Base-by-base conservation (phyloP, 1,140 invertebrate species). In the Brachionus manjavacas region DNA sequence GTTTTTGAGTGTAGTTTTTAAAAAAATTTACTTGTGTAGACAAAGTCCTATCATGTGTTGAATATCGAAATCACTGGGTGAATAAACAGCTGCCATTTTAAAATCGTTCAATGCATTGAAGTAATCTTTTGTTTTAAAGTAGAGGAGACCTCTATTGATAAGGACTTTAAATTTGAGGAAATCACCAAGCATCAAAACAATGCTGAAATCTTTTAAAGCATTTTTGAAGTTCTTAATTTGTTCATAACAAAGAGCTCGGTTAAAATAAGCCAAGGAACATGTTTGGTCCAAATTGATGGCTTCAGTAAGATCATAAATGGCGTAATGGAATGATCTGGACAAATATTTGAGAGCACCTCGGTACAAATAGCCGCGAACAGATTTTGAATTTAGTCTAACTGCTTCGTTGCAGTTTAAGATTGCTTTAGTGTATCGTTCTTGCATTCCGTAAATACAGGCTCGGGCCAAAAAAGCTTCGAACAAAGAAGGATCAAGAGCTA, bases 331-430 rank as follows among this genome's bases (percentile, higher is more conserved):
- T 0, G 88, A 88, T 85, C 86, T 88, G 84, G 89, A 88, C 81
- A 88, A 87, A 83, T 87, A 89, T 84, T 90, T 90, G 70, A 90
- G 84, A 31, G 88, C 87, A 4, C 89, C 89, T 86, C 89, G 88
- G 85, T 89, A 90, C 16, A 90, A 85, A 83, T 87, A 89, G 23
- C 88, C 87, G 70, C 89, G 85, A 8, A 89, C 86, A 86, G 88
- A 89, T n/a, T 87, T 86, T 31, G 89, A 88, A 85, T 89, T 87
- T 16, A 90, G 85, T 60, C 86, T 87, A 31, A 90, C 87, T 20
- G 89, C 89, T 85, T 90, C 88, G 85, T 90, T 90, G 86, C 89
- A 90, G 86, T 89, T 90, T 28, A 90, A 85, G 55, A 90, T 89
- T 31, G 89, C 89, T 84, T 90, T 90, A 16, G 87, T 87, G 79